Conservation (phyloP, 2,797 vertebrate genomes). For the Centropyge bicolor region DNA sequence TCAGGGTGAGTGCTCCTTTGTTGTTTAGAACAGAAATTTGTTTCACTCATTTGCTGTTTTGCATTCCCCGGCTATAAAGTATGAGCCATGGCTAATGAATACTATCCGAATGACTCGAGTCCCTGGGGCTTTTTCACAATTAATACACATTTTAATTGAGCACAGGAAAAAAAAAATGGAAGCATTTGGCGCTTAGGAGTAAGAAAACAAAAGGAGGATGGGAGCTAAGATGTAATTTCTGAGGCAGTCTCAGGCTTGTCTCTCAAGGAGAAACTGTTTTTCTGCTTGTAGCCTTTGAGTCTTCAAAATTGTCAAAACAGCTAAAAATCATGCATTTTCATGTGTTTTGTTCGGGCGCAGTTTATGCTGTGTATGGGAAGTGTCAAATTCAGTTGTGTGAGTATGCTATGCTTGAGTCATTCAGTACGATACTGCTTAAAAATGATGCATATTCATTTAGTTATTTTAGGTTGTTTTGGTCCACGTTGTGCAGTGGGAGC, state of each 20-base stretch:
- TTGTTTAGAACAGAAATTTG: constrained; percentile 65
- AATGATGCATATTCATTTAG: constrained; percentile 50
- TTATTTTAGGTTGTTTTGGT: constrained; percentile 51
- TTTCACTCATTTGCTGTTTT: constrained; percentile 68
- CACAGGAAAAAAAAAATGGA: constrained; percentile 46
- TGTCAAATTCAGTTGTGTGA: constrained; percentile 29
- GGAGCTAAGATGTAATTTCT: constrained; percentile 52
- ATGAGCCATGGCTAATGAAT: constrained; percentile 71
- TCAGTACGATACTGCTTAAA: constrained; percentile 19
- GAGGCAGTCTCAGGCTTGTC: constrained; percentile 44
- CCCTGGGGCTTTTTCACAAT: constrained; percentile 66
- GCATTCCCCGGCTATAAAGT: constrained; percentile 62
- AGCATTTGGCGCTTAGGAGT: constrained; percentile 47
- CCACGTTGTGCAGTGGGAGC: constrained; percentile 22
- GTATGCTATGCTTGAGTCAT: constrained; percentile 20
- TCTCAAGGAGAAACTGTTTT: constrained; percentile 66
- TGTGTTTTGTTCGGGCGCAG: constrained; percentile 36
- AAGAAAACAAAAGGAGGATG: background rate
- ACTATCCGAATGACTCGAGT: constrained; percentile 52
- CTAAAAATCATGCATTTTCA: constrained; percentile 49
- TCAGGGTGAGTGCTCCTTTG: constrained; percentile 61
- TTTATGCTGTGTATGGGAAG: constrained; percentile 30
- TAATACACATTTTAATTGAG: constrained; percentile 76
- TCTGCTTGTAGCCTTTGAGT: constrained; percentile 42
- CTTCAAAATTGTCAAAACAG: constrained; percentile 56